Percentiles rank a stretch among this genome's conserved stretches.
These are phyloP conservation scores for Nephrotoma guestfalica DNA, from an alignment of 2,888 invertebrate genomes.

Conservation along the genomic window DNA sequence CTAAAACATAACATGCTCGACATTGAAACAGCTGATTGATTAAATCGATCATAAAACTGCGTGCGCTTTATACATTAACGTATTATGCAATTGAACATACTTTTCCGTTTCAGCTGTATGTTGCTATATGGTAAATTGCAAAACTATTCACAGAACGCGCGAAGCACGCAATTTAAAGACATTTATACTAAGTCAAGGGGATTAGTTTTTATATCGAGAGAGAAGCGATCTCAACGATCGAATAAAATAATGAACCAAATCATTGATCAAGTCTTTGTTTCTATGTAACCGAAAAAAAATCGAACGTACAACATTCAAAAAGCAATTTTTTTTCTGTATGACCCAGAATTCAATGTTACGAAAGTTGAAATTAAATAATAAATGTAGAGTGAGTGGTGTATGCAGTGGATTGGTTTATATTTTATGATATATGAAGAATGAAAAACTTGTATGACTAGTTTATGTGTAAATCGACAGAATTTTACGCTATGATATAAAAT, in stretches of 20 bases:
- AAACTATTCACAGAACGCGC: neutral
- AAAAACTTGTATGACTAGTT: neutral
- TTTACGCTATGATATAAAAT: neutral
- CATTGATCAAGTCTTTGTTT: neutral
- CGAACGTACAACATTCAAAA: neutral
- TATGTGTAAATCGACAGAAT: neutral
- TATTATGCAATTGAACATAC: neutral
- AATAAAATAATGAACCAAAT: neutral
- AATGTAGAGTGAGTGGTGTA: neutral
- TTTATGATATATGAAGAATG: neutral
- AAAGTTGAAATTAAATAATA: constrained; percentile 1
- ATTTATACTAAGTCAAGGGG: neutral
- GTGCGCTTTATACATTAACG: neutral
- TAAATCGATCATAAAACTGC: neutral
- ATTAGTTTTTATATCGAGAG: neutral
- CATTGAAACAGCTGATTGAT: neutral
- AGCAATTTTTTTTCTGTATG: neutral
- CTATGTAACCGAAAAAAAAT: neutral
- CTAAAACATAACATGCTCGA: neutral
- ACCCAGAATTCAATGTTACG: constrained; percentile 4
- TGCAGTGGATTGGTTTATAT: neutral
- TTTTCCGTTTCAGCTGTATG: neutral
- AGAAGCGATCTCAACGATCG: neutral
- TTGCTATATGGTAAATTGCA: neutral
- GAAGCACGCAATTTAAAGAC: neutral